Conservation (phyloP, 2,797 vertebrate species). For the Pygocentrus nattereri region DNA sequence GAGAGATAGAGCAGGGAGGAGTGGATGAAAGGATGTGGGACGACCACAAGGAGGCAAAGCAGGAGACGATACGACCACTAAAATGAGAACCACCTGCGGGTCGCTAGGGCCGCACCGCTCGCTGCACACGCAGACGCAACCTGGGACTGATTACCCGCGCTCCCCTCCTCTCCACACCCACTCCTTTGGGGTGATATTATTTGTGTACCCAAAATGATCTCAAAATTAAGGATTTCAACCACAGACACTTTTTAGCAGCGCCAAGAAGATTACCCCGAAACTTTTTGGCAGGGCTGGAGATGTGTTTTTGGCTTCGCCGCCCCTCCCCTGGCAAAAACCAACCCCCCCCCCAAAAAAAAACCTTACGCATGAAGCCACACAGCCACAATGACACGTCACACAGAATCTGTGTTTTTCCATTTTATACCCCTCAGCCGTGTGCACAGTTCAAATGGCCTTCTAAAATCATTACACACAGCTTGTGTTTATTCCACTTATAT, state of each 20-base stretch:
- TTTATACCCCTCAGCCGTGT: neutral
- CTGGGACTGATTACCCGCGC: slow-evolving; percentile 58
- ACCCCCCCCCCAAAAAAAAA: neutral
- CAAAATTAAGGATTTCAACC: slow-evolving; percentile 60
- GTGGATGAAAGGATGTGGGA: slow-evolving; percentile 37
- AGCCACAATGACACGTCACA: slow-evolving; percentile 33
- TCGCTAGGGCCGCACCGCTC: slow-evolving; percentile 28
- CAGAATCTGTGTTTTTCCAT: neutral
- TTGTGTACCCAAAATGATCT: slow-evolving; percentile 59
- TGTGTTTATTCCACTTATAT: neutral
- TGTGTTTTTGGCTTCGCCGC: slow-evolving; percentile 43
- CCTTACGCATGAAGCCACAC: slow-evolving; percentile 33
- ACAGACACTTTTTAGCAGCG: slow-evolving; percentile 58
- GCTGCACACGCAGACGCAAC: slow-evolving; percentile 45
- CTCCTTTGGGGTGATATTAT: slow-evolving; percentile 53
- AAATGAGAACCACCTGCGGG: slow-evolving; percentile 58
- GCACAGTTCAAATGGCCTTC: neutral
- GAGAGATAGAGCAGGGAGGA: slow-evolving; percentile 17
- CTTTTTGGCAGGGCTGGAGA: slow-evolving; percentile 37
- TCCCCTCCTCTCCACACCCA: slow-evolving; percentile 47
- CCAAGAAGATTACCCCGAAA: slow-evolving; percentile 57
- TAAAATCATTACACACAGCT: neutral
- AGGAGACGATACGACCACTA: slow-evolving; percentile 45
- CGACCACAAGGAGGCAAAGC: slow-evolving; percentile 16
- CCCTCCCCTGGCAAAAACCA: slow-evolving; percentile 17